Evolutionary conservation across 2,797 vertebrate genomes (phyloP), one percentile per base, ranked within the genome.

Genomic region (Xenopus petersii): DNA sequence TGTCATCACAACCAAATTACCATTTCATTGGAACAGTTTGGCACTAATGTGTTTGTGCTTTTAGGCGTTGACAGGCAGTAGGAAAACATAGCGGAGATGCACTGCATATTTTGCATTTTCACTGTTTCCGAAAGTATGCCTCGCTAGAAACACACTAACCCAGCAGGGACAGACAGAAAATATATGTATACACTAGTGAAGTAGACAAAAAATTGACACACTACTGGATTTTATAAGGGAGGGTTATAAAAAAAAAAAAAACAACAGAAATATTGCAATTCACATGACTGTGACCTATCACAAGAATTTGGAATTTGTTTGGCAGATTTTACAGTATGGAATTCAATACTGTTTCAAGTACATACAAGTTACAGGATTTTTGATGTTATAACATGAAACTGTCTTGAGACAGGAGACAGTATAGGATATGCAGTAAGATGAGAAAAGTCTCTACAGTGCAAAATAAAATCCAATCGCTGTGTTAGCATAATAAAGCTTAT

Each of bases 1-100:
- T 69, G 65, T 70, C 66, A 56, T 78, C 75, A 78, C 51, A 51
- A 64, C 71, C 21, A 65, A 78, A 73, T 78, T 73, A 78, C 70
- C 60, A 69, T 58, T 47, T 30, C 24, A 71, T 65, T 73, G 64
- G 60, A 64, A 66, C 55, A 36, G 64, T 77, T 71, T 77, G 47
- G 26, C 70, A 66, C 64, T 69, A 67, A 72, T 78, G 51, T 66
- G 66, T 64, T 68, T 60, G 59, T 56, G 24, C 70, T 67, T 56
- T 64, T 42, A 78, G 70, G 70, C 56, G 71, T 49, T 78, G 75
- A 77, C 61, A 77, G 75, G 66, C 68, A 67, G 66, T 77, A 77
- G 64, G 36, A 33, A 62, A 77, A 55, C 58, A 42, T 58, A 67
- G 70, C 36, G 46, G 12, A 63, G 70, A 63, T 21, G 64, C 59